These are phyloP conservation scores for Tipula vernalis DNA, from an alignment of 2,888 invertebrate species.

Conservation along the genomic window DNA sequence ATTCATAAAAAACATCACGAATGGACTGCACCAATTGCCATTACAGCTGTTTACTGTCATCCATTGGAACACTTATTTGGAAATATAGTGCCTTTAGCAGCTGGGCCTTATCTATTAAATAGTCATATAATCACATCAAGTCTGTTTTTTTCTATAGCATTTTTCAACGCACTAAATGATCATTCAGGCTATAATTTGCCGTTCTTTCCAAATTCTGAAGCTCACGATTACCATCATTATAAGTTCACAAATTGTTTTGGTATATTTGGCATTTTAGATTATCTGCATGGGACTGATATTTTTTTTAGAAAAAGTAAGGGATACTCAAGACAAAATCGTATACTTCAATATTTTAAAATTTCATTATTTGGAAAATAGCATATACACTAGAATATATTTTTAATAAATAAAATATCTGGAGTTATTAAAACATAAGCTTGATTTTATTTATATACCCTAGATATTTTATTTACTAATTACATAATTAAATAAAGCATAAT, in stretches of 20 bases:
- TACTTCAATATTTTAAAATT: neutral
- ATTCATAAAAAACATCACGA: conserved; percentile 15
- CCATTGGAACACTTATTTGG: conserved; percentile 13
- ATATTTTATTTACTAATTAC: too few relatives aligned
- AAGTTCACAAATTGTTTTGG: conserved; percentile 12
- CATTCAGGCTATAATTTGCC: conserved; percentile 14
- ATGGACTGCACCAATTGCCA: conserved; percentile 11
- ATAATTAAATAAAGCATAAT: too few relatives aligned
- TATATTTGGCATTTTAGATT: conserved; percentile 12
- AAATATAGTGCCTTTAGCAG: conserved; percentile 10
- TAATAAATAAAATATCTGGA: too few relatives aligned
- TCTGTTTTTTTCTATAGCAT: conserved; percentile 7
- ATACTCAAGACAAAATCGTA: neutral
- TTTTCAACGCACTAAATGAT: conserved; percentile 10
- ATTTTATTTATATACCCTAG: too few relatives aligned
- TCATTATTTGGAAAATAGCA: neutral
- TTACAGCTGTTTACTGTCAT: conserved; percentile 12
- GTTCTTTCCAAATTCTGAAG: conserved; percentile 10
- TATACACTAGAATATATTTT: neutral
- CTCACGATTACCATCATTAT: conserved; percentile 13
- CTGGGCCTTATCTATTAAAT: neutral
- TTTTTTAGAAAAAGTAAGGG: neutral
- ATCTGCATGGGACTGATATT: conserved; percentile 8
- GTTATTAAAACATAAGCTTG: too few relatives aligned
- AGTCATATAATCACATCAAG: neutral